Evolutionary conservation across 2,797 vertebrate species (phyloP), one percentile per base, ranked within the genome.

Genomic region (Todus mexicanus): DNA sequence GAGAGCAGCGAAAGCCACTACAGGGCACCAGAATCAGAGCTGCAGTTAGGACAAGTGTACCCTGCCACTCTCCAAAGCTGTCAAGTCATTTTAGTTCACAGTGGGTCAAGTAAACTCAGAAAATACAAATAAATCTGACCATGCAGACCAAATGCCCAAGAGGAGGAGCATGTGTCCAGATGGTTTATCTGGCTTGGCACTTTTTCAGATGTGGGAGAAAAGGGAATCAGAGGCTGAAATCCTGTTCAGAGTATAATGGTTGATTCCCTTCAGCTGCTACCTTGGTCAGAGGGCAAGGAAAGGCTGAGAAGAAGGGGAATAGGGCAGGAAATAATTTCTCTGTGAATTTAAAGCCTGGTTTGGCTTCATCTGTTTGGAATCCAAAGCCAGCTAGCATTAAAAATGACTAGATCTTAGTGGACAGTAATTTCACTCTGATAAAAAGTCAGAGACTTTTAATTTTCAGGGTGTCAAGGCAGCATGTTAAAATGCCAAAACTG

Each of bases 371-470:
- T 73, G 9, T 47, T 75, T 83, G 38, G 33, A 90, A 75, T 45
- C 79, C 31, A 73, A 86, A 91, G 56, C 38, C 60, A 78, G 27
- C 23, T 31, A 48, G 56, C 56, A 48, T 63, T 89, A 87, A 80
- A 88, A 60, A n/a, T 64, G n/a, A 56, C 69, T 83, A 60, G 37
- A 80, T 84, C 64, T 76, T 57, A 70, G 56, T 51, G 95, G 92
- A 90, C 94, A 89, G 64, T 90, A 93, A 93, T 91, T 94, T 90
- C 56, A 90, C 60, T 90, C 83, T 79, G 74, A 87, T 84, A 89
- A 95, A 86, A 94, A 91, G 84, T 91, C 92, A 93, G 87, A 91
- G 83, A 82, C 79, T 95, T 96, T 87, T 96, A 95, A 96, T 96
- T 96, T 96, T 93, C 93, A 92, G 60, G 56, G 83, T 83, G 10